A percentile compares a stretch with the other conserved stretches of the same genome.
Evolutionary conservation across 2,888 invertebrate genomes (phyloP).

Genomic region (Teinopalpus imperialis): DNA sequence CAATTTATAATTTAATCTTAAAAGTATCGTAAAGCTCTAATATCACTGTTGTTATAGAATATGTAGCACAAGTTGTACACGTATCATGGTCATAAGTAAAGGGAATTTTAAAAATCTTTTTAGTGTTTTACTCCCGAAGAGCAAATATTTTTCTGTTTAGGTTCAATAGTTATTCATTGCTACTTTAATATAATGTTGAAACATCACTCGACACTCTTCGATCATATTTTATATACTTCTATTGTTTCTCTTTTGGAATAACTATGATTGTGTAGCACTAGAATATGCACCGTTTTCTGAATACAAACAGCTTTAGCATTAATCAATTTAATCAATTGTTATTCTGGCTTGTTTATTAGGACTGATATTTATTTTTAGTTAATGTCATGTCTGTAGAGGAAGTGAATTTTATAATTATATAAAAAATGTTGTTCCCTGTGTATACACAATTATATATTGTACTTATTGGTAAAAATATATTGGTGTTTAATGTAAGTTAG

Average conservation of each 20-base stretch:
- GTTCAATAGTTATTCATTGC: too few relatives aligned
- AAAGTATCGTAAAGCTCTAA: too few relatives aligned
- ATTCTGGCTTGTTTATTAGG: conserved; percentile 57
- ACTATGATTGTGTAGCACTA: neutral
- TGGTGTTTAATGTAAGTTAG: conserved; percentile 50
- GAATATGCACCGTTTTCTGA: conserved; percentile 3
- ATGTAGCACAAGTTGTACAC: too few relatives aligned
- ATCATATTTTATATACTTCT: neutral
- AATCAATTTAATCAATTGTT: neutral
- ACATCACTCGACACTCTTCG: too few relatives aligned
- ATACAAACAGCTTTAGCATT: conserved; percentile 10
- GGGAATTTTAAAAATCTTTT: too few relatives aligned
- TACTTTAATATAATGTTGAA: too few relatives aligned
- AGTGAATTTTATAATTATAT: conserved; percentile 60
- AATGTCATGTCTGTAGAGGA: conserved; percentile 47
- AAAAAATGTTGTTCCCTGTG: conserved; percentile 48
- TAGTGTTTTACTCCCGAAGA: too few relatives aligned
- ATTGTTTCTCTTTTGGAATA: neutral
- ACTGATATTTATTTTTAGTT: conserved; percentile 76
- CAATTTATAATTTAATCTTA: too few relatives aligned
- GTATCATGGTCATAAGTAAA: too few relatives aligned
- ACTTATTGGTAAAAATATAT: conserved; percentile 47
- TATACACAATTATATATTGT: conserved; percentile 59
- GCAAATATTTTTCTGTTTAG: too few relatives aligned
- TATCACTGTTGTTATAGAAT: too few relatives aligned